Base-by-base conservation (phyloP, 2,888 invertebrate genomes). In the Phlogophora meticulosa region DNA sequence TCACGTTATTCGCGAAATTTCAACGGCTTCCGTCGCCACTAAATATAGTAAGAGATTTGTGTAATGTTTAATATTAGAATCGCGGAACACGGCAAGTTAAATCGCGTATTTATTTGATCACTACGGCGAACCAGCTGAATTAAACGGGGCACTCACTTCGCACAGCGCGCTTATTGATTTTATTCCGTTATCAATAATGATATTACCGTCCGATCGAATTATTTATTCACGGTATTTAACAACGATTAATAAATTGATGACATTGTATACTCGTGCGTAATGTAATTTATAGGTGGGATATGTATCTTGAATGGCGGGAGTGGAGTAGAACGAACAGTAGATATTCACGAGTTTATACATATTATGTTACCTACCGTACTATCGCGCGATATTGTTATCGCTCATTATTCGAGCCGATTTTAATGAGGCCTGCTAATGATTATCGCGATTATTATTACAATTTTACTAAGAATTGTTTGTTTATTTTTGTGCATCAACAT, bases 1-100 rank as follows among this genome's bases (percentile, higher is more conserved):
- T 91, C 87, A 89, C 84, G 85, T 90, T 90, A 89, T 90, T 88
- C 80, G 86, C 42, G 66, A 88, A 89, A 86, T 86, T 88, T 85
- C 82, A 88, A 89, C 79, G 92, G 91, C 89, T 92, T 92, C 91
- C 64, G 75, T 75, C 80, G 80, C 81, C 77, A 63, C 78, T 72
- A 76, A 81, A 83, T 80, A 80, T 77, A 79, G 82, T 81, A 78
- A 81, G 77, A 80, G 80, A 73, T 85, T 84, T 82, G 77, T 78
- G 66, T 53, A 59, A 61, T 51, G 69, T 87, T 81, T 83, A 49
- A 49, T 81, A 79, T 74, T 85, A 82, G 78, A 80, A 74, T 68
- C 59, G 51, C 49, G 69, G 51, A 80, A 77, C 60, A 78, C 65
- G 70, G 65, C 68, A 72, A 72, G 59, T 76, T 74, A 64, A 77